Base-by-base conservation (phyloP, 1,140 invertebrate genomes). In the Campoletis sonorensis region DNA sequence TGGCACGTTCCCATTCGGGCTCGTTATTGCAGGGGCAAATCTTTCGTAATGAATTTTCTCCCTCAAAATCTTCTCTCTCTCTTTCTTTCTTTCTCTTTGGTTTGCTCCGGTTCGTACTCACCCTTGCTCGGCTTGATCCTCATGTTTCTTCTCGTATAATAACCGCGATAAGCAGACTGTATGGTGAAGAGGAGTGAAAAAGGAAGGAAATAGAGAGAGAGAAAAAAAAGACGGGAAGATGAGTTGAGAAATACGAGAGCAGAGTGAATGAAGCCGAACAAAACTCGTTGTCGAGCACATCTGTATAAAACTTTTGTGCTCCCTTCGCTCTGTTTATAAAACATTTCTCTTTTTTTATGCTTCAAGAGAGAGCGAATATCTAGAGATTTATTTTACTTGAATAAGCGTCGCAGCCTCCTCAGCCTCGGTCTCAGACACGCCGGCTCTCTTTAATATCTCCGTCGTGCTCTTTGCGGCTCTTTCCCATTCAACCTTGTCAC, bases 111-210 rank as follows among this genome's bases (percentile, higher is more conserved):
- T 45, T 13, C 40, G 8, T 45, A 58, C 71, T 61, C 76, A 79
- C 76, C 70, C 40, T 71, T 61, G 13, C 30, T 18, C 26, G 40
- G 61, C 77, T 81, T 83, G 27, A 86, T 84, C 79, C 75, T 87
- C 76, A 87, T 79, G 49, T 90, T 89, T 80, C 87, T 88, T 79
- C 89, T 88, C 0, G 87, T 88, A 80, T 93, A 93, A 61, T 93
- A 93, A 8, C 90, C 89, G 79, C 89, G 90, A 79, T 93, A 93
- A 58, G 92, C 90, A n/a, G 88, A 87, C 89, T 91, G 23, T 67
- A 67, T 27, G 23, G 61, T 67, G 21, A 27, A 26, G 61, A 67
- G 61, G 61, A 67, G 61, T 45, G 49, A 30, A 73, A 79, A 54
- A 45, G n/a, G n/a, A n/a, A n/a, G 18, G 5, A 11, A 16, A 16